Evolutionary conservation across 2,888 invertebrate genomes (phyloP).

Genomic region (Agrypnus murinus): DNA sequence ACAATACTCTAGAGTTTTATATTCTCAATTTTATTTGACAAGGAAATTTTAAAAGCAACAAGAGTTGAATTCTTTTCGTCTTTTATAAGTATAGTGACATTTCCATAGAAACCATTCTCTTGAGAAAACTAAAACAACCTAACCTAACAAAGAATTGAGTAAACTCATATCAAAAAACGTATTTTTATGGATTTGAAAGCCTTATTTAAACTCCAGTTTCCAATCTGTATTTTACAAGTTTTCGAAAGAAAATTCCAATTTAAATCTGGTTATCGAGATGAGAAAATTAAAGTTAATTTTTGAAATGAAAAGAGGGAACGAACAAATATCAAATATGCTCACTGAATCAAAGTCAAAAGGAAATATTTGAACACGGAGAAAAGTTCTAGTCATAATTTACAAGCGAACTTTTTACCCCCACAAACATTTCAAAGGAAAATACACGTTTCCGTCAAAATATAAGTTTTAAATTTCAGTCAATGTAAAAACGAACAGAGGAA

Average conservation of each 20-base stretch:
- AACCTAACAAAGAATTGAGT: too few relatives aligned
- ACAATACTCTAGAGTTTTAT: not conserved
- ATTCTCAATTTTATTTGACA: not conserved
- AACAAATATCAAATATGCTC: not conserved
- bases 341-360: slow-evolving; percentile 11
- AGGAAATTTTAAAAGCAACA: too few relatives aligned
- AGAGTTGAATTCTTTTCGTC: too few relatives aligned
- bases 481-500: not conserved
- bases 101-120: too few relatives aligned
- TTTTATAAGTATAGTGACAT: too few relatives aligned
- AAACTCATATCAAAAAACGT: too few relatives aligned
- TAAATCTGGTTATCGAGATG: not conserved
- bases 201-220: too few relatives aligned
- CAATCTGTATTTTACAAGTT: too few relatives aligned
- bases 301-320: not conserved
- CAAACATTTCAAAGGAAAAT: slow-evolving; percentile 1
- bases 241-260: not conserved
- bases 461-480: not conserved
- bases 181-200: too few relatives aligned
- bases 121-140: too few relatives aligned
- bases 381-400: slow-evolving; percentile 8
- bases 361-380: slow-evolving; percentile 8
- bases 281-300: not conserved
- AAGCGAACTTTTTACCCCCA: not conserved
- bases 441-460: not conserved